A percentile compares a stretch with the other conserved stretches of the same genome.
Conservation (phyloP, 2,888 invertebrate species). For the Cephus runcator region DNA sequence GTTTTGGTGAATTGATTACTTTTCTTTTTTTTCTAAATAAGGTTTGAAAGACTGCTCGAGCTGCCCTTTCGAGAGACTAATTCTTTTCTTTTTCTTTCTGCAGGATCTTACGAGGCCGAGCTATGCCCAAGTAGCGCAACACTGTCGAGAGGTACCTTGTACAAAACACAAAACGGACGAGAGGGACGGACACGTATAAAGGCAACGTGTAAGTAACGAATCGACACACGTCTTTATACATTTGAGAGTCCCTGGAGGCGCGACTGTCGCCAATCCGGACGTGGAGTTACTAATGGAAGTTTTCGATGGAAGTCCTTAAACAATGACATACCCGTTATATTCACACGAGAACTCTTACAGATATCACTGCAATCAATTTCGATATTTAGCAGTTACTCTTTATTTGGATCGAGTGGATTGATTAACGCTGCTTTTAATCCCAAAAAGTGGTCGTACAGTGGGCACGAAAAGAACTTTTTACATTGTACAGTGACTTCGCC, state of each 20-base stretch:
- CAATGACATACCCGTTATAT: background rate
- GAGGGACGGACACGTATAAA: constrained; percentile 61
- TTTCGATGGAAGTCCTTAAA: background rate
- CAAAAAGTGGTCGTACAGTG: constrained; percentile 44
- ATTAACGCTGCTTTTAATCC: constrained; percentile 51
- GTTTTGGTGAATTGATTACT: background rate
- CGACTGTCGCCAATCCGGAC: background rate
- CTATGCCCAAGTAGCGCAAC: constrained; percentile 65
- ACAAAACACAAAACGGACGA: constrained; percentile 63
- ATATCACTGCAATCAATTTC: constrained; percentile 55
- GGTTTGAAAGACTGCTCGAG: background rate
- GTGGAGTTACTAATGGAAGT: background rate
- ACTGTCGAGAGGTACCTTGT: constrained; percentile 63
- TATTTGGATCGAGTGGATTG: constrained; percentile 53
- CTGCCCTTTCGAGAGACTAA: background rate
- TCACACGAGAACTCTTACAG: constrained; percentile 39
- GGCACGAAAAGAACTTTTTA: constrained; percentile 55
- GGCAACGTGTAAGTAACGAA: constrained; percentile 48
- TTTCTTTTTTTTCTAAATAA: background rate
- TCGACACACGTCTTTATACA: background rate
- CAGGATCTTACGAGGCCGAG: constrained; percentile 64
- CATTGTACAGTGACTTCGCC: constrained; percentile 65
- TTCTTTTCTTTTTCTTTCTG: constrained; percentile 22
- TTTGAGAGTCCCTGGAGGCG: background rate
- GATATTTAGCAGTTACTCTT: constrained; percentile 56